Evolutionary conservation across 2,113 vertebrate species (phyloP), one percentile per base, ranked within the genome.

Genomic region (Eulacestoma nigropectus): DNA sequence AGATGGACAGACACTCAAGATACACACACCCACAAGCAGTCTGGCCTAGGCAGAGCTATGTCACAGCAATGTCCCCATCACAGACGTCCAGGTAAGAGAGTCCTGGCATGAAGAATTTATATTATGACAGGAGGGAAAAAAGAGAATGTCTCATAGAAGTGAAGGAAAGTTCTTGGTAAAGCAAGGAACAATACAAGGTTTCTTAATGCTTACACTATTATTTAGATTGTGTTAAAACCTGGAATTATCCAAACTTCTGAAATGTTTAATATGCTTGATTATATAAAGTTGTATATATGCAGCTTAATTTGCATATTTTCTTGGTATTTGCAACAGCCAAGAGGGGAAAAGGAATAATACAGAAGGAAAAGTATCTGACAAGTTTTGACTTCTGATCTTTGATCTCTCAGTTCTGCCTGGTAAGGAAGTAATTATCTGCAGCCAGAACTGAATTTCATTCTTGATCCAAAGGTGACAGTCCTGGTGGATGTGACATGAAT

Each of bases 381-480:
- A 87, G 67, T 91, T 92, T 87, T 47, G 26, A 78, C 33, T 89
- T 91, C 60, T 92, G 77, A 82, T 72, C 84, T 96, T 89, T 92
- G 86, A 83, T 95, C 42, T 72, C 37, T 41, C 11, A 25, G 65
- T 81, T 89, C 76, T 47, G 59, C 47, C 59, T 92, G 70, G 64
- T 92, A 59, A 95, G 65, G 76, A 93, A 93, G 82, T 68, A 91
- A 97, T 97, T 97, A 96, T 86, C 86, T 95, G 63, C 50, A 74
- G 53, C 78, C 72, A 80, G 89, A 95, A 94, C 17, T 55, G 78
- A 84, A 96, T 87, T 91, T 88, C 30, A n/a, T n/a, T 90, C 73
- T 92, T 33, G 2, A 35, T 63, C 50, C 89, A 80, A 92, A 95
- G 92, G 64, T 47, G 46, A 79, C 68, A 86, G 76, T 84, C 91